These are phyloP conservation scores for Neuroterus valhalla DNA, from an alignment of 1,140 invertebrate genomes.

Conservation along the genomic window DNA sequence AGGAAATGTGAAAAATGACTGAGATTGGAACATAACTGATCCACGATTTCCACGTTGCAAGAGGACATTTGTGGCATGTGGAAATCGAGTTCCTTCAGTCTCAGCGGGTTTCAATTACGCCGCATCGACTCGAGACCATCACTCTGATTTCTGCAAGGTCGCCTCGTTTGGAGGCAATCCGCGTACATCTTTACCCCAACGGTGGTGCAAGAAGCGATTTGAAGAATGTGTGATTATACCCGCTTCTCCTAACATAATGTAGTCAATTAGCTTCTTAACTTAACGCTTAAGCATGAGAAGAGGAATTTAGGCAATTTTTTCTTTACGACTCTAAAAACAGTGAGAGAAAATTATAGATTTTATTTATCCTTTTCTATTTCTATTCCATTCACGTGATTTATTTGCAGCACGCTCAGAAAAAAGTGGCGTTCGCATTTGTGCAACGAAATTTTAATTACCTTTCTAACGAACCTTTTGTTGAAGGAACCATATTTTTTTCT, in stretches of 20 bases:
- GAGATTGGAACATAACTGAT: neutral
- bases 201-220: constrained; percentile 25
- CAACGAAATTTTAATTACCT: too few species aligned
- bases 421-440: too few species aligned
- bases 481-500: too few species aligned
- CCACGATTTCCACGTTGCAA: constrained; percentile 11
- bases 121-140: constrained; percentile 21
- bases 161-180: neutral
- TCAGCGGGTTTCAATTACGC: constrained; percentile 18
- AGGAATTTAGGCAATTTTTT: neutral
- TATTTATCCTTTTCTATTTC: too few species aligned
- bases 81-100: constrained; percentile 15
- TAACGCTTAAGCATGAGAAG: neutral
- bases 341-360: too few species aligned
- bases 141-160: constrained; percentile 16
- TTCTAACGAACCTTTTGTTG: too few species aligned
- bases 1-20: too few species aligned
- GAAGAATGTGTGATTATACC: neutral
- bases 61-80: constrained; percentile 22
- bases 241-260: constrained; percentile 2
- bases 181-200: constrained; percentile 10
- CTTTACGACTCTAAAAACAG: neutral
- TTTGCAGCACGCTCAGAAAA: too few species aligned
- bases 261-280: constrained; percentile 16
- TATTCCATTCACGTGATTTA: too few species aligned